A percentile compares a stretch with the other conserved stretches of the same genome.
Evolutionary conservation across 2,113 vertebrate genomes (phyloP).

Genomic region (Sciurus niger): DNA sequence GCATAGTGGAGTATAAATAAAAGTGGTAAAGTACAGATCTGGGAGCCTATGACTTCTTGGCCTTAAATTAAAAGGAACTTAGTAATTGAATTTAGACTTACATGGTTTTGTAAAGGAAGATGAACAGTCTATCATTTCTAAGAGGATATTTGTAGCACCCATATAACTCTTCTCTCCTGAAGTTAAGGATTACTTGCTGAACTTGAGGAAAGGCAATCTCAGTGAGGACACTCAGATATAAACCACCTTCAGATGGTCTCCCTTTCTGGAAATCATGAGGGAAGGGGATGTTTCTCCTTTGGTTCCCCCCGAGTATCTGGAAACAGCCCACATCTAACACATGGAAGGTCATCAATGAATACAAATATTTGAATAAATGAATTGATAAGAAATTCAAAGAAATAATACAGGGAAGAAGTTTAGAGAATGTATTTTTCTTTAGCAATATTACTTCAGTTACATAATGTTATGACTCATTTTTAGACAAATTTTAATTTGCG

Average conservation of each 20-base stretch:
- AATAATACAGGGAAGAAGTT: neutral
- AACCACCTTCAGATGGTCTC: neutral
- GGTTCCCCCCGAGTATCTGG: neutral
- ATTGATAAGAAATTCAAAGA: neutral
- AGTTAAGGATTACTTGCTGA: neutral
- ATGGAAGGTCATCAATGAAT: neutral
- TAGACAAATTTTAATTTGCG: neutral
- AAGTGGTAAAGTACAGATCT: neutral
- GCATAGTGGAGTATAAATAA: neutral
- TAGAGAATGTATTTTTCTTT: neutral
- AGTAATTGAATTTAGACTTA: neutral
- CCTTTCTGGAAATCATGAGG: neutral
- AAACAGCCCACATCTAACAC: neutral
- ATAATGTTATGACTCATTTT: neutral
- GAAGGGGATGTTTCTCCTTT: neutral
- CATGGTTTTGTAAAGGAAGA: neutral
- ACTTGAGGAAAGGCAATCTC: neutral
- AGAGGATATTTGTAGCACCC: neutral
- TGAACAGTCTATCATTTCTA: neutral
- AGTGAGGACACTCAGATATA: neutral
- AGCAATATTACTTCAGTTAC: neutral
- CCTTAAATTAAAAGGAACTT: neutral
- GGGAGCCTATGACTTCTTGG: neutral
- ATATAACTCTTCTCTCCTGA: neutral
- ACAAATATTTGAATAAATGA: neutral